Evolutionary conservation across 1,140 invertebrate species (phyloP).

Genomic region (Dendrolimus kikuchii): DNA sequence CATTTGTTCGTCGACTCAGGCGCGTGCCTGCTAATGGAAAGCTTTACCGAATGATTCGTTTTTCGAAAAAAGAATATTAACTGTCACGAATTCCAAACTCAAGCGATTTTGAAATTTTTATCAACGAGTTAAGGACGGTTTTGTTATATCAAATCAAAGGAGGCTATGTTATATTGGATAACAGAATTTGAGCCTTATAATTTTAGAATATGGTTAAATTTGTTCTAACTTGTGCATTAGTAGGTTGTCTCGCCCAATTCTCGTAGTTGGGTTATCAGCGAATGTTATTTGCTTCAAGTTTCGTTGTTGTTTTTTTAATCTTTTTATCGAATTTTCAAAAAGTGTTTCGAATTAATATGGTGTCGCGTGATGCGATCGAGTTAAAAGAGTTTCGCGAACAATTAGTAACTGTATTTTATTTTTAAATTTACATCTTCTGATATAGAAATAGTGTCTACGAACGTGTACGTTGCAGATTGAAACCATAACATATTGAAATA

Average conservation of each 20-base stretch:
- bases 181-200: too few species aligned
- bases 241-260: conserved; percentile 10
- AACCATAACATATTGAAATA: too few species aligned
- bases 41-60: conserved; percentile 47
- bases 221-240: not conserved
- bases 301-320: conserved; percentile 33
- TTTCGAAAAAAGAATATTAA: conserved; percentile 33
- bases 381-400: conserved; percentile 56
- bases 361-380: conserved; percentile 46
- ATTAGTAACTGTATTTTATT: conserved; percentile 13
- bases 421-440: not conserved
- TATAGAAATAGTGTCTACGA: too few species aligned
- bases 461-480: too few species aligned
- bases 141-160: too few species aligned
- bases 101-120: conserved; percentile 19
- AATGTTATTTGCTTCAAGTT: conserved; percentile 49
- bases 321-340: conserved; percentile 48
- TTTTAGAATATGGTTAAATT: too few species aligned
- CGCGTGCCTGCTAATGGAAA: conserved; percentile 68
- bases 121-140: not conserved
- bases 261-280: conserved; percentile 53
- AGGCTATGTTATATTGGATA: too few species aligned
- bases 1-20: conserved; percentile 60
- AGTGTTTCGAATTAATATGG: conserved; percentile 60
- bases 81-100: conserved; percentile 27